Base-by-base conservation (phyloP, 2,797 vertebrate species). In the Poeciliopsis presidionis region DNA sequence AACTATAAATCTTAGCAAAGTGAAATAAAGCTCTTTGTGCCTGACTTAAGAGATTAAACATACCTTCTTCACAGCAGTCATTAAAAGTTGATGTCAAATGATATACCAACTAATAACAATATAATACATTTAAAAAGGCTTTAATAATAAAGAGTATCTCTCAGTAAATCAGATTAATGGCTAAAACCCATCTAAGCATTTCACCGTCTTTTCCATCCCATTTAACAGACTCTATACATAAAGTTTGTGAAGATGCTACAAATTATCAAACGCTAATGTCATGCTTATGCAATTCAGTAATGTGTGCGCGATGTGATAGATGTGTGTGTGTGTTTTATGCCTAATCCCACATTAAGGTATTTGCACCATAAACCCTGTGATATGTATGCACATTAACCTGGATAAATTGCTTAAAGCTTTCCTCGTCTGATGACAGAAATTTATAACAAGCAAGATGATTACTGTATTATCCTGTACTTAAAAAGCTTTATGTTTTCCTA, bases 341-440 rank as follows among this genome's bases (percentile, higher is more conserved):
- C 89, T 88, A 94, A 91, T 91, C 87, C 91, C 93, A 92, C 91
- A 91, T 80, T 81, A 89, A 90, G 89, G 91, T 85, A 90, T 93
- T 92, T 73, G 82, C 91, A 75, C 86, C 91, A 91, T 94, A 94
- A 93, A 94, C 91, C 92, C 89, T 90, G 84, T 82, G 90, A 93
- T 94, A 90, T 91, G 91, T 91, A 89, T 81, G 89, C 86, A 89
- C 90, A 93, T 94, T 93, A 93, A 89, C 86, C 84, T 33, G 86
- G 90, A 93, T 92, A 92, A 94, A 94, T 94, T 86, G 91, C 92
- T 92, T 89, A 86, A 92, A 93, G 91, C 90, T 90, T 92, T 88
- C 89, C 91, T 92, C 90, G 88, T 90, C 88, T 90, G 89, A 90
- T 91, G 90, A 94, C 90, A 90, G 88, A 93, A 93, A 93, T 92